phyloP scores from a whole-genome alignment of 2,888 invertebrate genomes.

The Acutogordius australiensis region DNA sequence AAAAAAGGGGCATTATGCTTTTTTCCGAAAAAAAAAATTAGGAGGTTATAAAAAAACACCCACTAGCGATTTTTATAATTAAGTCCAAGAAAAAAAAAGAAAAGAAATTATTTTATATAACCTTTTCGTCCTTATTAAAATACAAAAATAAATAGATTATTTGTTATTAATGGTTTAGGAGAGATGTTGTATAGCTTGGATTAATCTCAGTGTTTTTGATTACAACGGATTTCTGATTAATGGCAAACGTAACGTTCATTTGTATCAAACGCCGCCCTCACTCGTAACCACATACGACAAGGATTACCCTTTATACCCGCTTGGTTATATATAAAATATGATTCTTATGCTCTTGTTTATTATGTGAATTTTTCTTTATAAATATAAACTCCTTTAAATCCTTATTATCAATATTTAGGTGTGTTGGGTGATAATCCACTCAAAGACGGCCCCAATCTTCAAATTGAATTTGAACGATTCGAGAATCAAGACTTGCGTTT shows the following conservation, averaged over 20 bases:
- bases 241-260: conserved; percentile 26
- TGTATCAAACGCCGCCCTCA: conserved; percentile 24
- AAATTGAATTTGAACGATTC: conserved; percentile 27
- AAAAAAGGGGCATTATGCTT: no score
- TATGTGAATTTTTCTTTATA: conserved; percentile 17
- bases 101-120: no score
- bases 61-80: no score
- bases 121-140: background rate
- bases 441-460: conserved; percentile 26
- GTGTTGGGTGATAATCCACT: conserved; percentile 22
- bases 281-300: conserved; percentile 20
- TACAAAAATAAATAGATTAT: conserved; percentile 11
- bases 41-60: no score
- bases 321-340: conserved; percentile 20
- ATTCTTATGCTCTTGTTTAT: no score
- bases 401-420: no score
- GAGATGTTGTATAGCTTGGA: conserved; percentile 29
- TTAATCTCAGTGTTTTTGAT: conserved; percentile 31
- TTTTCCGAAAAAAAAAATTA: no score
- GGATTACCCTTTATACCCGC: conserved; percentile 23
- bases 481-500: conserved; percentile 23
- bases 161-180: conserved; percentile 20
- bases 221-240: conserved; percentile 27
- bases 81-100: no score
- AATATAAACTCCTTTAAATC: no score